Evolutionary conservation across 2,888 invertebrate species (phyloP).

Genomic region (Melangyna quadrimaculata): DNA sequence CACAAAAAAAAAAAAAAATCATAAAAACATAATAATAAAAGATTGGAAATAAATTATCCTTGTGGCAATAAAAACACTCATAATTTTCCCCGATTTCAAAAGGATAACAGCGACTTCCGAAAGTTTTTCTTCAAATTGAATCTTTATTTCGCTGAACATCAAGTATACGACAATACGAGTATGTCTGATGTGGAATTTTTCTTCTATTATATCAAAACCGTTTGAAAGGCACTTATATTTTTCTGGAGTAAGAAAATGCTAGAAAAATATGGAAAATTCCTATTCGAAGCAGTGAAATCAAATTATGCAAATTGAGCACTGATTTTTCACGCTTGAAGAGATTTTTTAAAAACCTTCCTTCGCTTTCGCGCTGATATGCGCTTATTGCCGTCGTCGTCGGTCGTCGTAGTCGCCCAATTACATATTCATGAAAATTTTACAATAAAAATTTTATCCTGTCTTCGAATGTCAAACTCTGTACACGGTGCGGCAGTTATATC

Average conservation of each 20-base stretch:
- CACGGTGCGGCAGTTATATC: not conserved
- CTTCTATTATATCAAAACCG: constrained; percentile 2
- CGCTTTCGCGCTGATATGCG: constrained; percentile 39
- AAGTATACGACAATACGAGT: too few species aligned
- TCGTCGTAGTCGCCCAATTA: constrained; percentile 60
- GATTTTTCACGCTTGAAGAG: constrained; percentile 73
- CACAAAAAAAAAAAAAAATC: constrained; percentile 28
- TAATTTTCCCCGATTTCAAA: constrained; percentile 65
- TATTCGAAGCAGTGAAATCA: constrained; percentile 65
- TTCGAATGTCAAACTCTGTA: constrained; percentile 48
- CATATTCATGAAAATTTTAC: constrained; percentile 64
- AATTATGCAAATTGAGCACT: constrained; percentile 73
- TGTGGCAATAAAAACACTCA: constrained; percentile 70
- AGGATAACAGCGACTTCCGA: constrained; percentile 59
- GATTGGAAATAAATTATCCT: constrained; percentile 72
- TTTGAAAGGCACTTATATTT: constrained; percentile 13
- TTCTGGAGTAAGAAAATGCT: not conserved
- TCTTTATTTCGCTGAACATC: constrained; percentile 22
- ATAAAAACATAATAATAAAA: constrained; percentile 71
- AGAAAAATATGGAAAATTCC: constrained; percentile 62
- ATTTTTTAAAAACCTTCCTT: constrained; percentile 54
- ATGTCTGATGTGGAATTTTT: constrained; percentile 9
- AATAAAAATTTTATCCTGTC: constrained; percentile 59
- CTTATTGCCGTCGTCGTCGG: constrained; percentile 4
- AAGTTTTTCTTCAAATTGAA: constrained; percentile 66